phyloP scores from a whole-genome alignment of 2,888 invertebrate genomes.

The Caenorhabditis doughertyi region DNA sequence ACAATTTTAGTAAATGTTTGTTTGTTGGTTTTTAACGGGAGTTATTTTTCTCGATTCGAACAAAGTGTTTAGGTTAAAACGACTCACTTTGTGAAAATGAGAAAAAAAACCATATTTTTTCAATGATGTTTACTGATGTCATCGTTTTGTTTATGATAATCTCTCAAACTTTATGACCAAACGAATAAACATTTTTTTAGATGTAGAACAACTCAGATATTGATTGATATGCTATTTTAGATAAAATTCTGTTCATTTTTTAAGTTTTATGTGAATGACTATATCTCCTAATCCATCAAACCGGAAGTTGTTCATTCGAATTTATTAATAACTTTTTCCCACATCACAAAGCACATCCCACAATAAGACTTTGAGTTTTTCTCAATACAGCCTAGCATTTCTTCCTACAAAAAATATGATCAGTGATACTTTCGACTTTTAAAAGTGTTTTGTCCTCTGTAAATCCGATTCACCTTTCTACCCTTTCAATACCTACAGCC shows the following conservation, averaged over 20 bases:
- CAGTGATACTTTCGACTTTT: constrained; percentile 36
- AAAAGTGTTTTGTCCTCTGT: not conserved
- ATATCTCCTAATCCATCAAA: too few relatives aligned
- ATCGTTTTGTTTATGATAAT: not conserved
- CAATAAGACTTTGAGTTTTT: not conserved
- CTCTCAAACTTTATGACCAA: not conserved
- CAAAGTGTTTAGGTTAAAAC: not conserved
- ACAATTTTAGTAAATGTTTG: constrained; percentile 31
- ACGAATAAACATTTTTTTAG: not conserved
- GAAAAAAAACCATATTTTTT: constrained; percentile 1
- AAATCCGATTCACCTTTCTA: constrained; percentile 20
- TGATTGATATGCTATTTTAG: too few relatives aligned
- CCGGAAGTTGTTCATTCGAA: constrained; percentile 20
- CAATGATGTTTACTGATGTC: not conserved
- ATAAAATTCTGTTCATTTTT: too few relatives aligned
- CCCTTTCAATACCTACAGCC: not conserved
- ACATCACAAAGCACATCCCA: not conserved
- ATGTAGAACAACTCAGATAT: too few relatives aligned
- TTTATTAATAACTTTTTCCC: constrained; percentile 19
- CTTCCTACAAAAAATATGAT: constrained; percentile 9
- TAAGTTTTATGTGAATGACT: too few relatives aligned
- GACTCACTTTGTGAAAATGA: not conserved
- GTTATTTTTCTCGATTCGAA: constrained; percentile 5
- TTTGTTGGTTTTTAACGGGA: constrained; percentile 29
- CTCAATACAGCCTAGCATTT: not conserved